Conservation (phyloP, 2,113 vertebrate species). For the Calyptommatus sinebrachiatus region DNA sequence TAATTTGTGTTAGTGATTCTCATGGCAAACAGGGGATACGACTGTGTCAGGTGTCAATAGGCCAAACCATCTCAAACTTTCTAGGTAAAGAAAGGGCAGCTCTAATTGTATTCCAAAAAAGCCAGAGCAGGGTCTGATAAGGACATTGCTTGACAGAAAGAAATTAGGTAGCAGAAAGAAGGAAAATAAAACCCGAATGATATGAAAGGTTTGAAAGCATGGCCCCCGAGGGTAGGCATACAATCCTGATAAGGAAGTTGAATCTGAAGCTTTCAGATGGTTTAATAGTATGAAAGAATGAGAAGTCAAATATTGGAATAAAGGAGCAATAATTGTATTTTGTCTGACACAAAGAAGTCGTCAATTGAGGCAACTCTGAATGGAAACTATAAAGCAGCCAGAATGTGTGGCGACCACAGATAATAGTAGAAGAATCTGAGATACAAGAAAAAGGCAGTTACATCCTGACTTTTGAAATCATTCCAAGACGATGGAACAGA, state of each 20-base stretch:
- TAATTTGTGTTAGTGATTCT: neutral
- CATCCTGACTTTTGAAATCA: slow-evolving; percentile 12
- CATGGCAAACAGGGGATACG: neutral
- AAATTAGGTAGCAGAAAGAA: slow-evolving; percentile 6
- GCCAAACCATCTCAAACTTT: neutral
- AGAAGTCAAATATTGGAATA: slow-evolving; percentile 20
- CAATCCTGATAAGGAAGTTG: neutral
- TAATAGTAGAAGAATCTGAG: slow-evolving; percentile 27
- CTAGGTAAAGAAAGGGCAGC: neutral
- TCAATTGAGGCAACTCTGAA: neutral
- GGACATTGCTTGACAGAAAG: slow-evolving; percentile 13
- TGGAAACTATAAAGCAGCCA: slow-evolving; percentile 9
- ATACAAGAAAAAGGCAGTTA: neutral
- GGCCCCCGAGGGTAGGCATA: slow-evolving; percentile 5
- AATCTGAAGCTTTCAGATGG: slow-evolving; percentile 8
- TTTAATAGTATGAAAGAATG: neutral
- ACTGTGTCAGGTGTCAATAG: slow-evolving; percentile 8
- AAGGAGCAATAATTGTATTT: slow-evolving; percentile 11
- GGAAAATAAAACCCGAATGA: slow-evolving; percentile 18
- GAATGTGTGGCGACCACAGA: slow-evolving; percentile 3
- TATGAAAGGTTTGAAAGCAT: neutral
- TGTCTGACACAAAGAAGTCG: neutral
- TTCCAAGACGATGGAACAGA: neutral
- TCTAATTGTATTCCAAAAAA: neutral
- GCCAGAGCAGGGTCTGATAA: slow-evolving; percentile 16